These are phyloP conservation scores for Trichonephila clavipes DNA, from an alignment of 1,140 invertebrate species.

Conservation along the genomic window DNA sequence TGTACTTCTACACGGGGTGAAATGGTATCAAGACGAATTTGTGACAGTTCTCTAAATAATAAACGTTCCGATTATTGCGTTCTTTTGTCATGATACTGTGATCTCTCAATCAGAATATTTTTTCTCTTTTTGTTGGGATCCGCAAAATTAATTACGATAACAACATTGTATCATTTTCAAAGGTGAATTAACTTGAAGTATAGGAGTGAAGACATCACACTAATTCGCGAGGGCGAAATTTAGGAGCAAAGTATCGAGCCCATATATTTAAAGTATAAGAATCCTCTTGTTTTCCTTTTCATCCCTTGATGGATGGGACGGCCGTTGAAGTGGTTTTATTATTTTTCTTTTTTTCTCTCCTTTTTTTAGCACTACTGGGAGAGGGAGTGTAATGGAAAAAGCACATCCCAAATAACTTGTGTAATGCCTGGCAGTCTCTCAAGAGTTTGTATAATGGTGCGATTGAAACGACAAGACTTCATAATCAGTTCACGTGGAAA, in stretches of 20 bases:
- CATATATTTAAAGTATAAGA: conserved; percentile 4
- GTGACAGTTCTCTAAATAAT: too few relatives aligned
- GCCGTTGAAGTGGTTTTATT: conserved; percentile 11
- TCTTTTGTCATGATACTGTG: too few relatives aligned
- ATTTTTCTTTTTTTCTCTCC: background rate
- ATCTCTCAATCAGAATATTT: too few relatives aligned
- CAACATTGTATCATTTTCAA: background rate
- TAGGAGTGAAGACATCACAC: background rate
- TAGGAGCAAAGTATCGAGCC: background rate
- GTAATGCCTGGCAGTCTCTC: conserved; percentile 26
- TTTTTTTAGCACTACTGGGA: background rate
- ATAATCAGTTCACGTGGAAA: background rate
- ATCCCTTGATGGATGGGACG: conserved; percentile 22
- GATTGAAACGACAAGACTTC: conserved; percentile 11
- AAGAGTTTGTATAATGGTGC: background rate
- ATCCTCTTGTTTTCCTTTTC: conserved; percentile 39
- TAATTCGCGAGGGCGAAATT: background rate
- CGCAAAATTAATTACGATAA: background rate
- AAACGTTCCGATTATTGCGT: too few relatives aligned
- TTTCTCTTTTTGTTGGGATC: too few relatives aligned
- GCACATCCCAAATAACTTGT: conserved; percentile 46
- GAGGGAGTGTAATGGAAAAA: conserved; percentile 10
- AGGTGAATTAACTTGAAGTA: background rate
- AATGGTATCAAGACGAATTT: too few relatives aligned
- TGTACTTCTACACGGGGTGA: too few relatives aligned